A percentile compares a stretch with the other conserved stretches of the same genome.
Conservation (phyloP, 2,888 invertebrate genomes). For the Himalopsyche japonica region DNA sequence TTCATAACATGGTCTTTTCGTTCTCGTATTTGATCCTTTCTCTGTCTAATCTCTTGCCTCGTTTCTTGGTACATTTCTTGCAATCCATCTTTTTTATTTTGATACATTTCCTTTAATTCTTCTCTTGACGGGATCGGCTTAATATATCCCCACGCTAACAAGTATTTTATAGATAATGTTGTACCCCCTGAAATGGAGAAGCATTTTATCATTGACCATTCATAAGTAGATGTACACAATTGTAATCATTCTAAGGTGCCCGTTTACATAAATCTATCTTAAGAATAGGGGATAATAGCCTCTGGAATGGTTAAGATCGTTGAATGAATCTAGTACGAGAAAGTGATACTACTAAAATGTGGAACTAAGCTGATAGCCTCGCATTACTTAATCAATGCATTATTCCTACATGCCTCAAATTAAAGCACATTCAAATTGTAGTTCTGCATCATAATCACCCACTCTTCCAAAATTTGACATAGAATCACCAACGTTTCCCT, state of each 20-base stretch:
- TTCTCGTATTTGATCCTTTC: constrained; percentile 45
- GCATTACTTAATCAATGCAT: no score
- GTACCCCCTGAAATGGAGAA: constrained; percentile 72
- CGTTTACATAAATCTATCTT: background rate
- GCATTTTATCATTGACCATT: background rate
- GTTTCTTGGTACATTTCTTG: constrained; percentile 65
- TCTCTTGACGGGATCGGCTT: constrained; percentile 76
- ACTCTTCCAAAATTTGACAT: no score
- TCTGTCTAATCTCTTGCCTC: constrained; percentile 56
- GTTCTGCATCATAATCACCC: no score
- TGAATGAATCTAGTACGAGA: no score
- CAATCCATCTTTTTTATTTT: constrained; percentile 64
- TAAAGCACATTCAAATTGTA: no score
- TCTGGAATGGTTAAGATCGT: no score
- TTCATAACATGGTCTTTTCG: constrained; percentile 54
- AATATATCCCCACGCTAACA: constrained; percentile 79
- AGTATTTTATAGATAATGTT: constrained; percentile 79
- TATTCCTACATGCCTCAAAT: no score
- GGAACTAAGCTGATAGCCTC: no score
- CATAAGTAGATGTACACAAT: background rate
- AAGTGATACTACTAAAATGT: no score
- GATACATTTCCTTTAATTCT: constrained; percentile 65
- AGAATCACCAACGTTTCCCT: no score
- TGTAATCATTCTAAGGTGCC: background rate
- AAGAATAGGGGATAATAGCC: background rate